Evolutionary conservation across 2,888 invertebrate genomes (phyloP), one percentile per base, ranked within the genome.

Genomic region (Bugula neritina): DNA sequence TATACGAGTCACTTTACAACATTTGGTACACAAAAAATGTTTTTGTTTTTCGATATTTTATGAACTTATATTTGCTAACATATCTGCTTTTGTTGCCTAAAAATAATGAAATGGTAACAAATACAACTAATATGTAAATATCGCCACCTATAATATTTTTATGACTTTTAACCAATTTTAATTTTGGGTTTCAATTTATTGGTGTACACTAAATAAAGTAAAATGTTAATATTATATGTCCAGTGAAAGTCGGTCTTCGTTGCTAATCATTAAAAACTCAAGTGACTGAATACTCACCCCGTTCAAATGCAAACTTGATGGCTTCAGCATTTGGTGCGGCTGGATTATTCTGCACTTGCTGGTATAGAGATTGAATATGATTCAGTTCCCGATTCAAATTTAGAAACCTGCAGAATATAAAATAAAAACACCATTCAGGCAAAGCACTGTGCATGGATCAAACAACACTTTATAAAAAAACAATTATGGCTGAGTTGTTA

Each of bases 341-440:
- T 35, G 13, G 10, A 52, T 13, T 52, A 25, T 5, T 31, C 23
- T 29, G 70, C 10, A 29, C 13, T 29, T 70, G 70, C 27, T 89
- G 87, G 74, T 90, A 89, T 0, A 90, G 87, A 35, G 90, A 87
- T 81, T 93, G 92, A 72, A 92, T 88, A 74, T 91, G 89, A 52
- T 89, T 89, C 78, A 93, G 80, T 73, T 87, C 87, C 75, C 75
- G 87, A 78, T 90, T 91, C 76, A 86, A 81, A 78, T 85, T 85
- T 29, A 85, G 75, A 71, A 88, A 54, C 31, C 63, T 63, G n/a
- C 3, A 29, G n/a, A 43, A 43, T 17, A 43, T 43, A 43, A 43
- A 43, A 43, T 17, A 10, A 43, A 43, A 43, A 43, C 17, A 43
- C 17, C 43, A 43, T 10, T 10, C 17, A 43, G 10, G 10, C 43